These are phyloP conservation scores for Metopolophium dirhodum DNA, from an alignment of 1,140 invertebrate genomes.

Conservation along the genomic window DNA sequence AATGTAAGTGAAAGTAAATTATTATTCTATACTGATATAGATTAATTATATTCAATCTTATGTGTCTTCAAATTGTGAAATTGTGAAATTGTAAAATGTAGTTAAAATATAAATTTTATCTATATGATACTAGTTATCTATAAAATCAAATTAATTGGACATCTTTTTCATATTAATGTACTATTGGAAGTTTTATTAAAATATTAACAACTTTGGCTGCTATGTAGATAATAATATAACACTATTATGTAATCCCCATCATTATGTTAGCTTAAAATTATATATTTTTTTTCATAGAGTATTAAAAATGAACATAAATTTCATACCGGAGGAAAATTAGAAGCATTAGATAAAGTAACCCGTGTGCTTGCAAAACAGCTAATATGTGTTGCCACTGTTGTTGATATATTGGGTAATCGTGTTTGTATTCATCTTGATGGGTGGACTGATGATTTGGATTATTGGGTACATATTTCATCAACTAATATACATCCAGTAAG, in stretches of 20 bases:
- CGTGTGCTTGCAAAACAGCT: constrained; percentile 69
- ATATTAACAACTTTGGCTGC: neutral
- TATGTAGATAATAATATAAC: neutral
- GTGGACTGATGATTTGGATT: constrained; percentile 93
- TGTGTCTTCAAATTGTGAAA: neutral
- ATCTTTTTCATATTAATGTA: neutral
- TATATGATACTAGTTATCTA: neutral
- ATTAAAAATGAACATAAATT: constrained; percentile 64
- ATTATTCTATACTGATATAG: neutral
- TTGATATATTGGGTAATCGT: constrained; percentile 82
- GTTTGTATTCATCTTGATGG: constrained; percentile 94
- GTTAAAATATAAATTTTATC: neutral
- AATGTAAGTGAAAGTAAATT: neutral
- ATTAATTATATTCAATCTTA: too few species aligned
- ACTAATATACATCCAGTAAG: constrained; percentile 93
- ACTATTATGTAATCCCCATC: neutral
- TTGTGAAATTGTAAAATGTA: too few species aligned
- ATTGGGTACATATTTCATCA: constrained; percentile 88
- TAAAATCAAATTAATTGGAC: neutral
- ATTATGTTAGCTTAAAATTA: neutral
- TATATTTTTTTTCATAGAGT: neutral
- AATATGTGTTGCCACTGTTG: constrained; percentile 82
- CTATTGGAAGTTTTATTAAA: neutral
- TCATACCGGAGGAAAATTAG: constrained; percentile 88
- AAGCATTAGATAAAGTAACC: constrained; percentile 93